Evolutionary conservation across 2,113 vertebrate genomes (phyloP).

Genomic region (Poecile atricapillus): DNA sequence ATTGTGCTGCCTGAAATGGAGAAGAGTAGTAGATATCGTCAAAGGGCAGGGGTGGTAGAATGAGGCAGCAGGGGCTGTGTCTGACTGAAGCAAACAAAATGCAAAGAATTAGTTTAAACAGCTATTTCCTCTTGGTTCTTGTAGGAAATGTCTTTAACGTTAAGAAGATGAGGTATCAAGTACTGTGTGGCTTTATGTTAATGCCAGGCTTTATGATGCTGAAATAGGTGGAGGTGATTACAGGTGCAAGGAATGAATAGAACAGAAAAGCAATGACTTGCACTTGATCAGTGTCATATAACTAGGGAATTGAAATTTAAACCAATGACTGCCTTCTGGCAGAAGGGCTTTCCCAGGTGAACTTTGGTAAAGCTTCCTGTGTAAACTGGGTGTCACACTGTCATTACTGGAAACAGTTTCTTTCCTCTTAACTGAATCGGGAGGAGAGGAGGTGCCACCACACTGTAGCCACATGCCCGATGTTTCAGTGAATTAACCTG

Average conservation of each 20-base stretch:
- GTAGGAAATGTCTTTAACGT: not conserved
- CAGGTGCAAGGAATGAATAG: not conserved
- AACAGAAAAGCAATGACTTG: not conserved
- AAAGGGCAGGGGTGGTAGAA: not conserved
- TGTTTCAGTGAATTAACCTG: not conserved
- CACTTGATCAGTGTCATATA: not conserved
- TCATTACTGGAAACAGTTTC: not conserved
- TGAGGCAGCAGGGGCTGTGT: not conserved
- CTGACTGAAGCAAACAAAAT: not conserved
- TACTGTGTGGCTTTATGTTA: not conserved
- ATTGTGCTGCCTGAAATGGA: not conserved
- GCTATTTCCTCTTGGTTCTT: not conserved
- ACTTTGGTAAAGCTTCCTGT: not conserved
- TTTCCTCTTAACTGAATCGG: not conserved
- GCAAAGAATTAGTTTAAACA: not conserved
- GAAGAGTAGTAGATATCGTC: not conserved
- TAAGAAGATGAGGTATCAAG: not conserved
- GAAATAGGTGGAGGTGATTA: not conserved
- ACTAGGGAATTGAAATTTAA: not conserved
- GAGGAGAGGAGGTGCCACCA: not conserved
- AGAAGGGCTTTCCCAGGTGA: not conserved
- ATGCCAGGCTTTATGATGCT: not conserved
- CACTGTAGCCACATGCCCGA: accelerated
- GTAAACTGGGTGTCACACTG: not conserved
- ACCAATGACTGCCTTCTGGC: not conserved